Conservation (phyloP, 2,113 vertebrate genomes). For the Diadophis punctatus region DNA sequence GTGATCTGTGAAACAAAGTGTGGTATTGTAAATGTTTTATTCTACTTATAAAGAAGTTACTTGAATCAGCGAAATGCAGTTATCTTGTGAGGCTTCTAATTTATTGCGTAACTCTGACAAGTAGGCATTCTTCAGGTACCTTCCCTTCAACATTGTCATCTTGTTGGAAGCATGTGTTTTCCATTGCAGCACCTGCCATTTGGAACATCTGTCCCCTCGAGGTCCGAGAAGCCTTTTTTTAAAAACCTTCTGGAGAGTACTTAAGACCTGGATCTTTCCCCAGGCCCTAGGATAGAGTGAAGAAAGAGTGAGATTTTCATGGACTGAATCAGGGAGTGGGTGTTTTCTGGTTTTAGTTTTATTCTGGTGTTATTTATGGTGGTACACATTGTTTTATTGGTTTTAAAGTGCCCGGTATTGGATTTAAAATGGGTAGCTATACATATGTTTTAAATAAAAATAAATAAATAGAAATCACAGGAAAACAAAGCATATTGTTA, state of each 20-base stretch:
- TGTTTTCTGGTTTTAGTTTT: not conserved
- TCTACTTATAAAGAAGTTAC: no score
- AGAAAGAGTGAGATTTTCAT: not conserved
- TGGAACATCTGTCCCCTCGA: not conserved
- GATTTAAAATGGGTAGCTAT: not conserved
- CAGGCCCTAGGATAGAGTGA: not conserved
- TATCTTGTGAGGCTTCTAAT: no score
- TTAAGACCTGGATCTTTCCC: not conserved
- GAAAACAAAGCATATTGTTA: not conserved
- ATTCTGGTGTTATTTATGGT: not conserved
- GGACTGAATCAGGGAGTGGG: not conserved
- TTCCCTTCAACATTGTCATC: not conserved
- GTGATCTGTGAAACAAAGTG: no score
- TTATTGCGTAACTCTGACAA: no score
- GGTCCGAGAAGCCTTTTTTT: not conserved
- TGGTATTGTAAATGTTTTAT: no score
- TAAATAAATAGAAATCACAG: not conserved
- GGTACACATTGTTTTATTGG: not conserved
- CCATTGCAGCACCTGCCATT: not conserved
- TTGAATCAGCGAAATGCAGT: no score
- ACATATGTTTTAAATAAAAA: not conserved
- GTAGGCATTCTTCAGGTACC: not conserved
- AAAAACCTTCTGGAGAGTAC: not conserved
- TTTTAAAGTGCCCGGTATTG: not conserved
- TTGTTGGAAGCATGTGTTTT: not conserved